Evolutionary conservation across 2,113 vertebrate genomes (phyloP).

Genomic region (Onychostruthus taczanowskii): DNA sequence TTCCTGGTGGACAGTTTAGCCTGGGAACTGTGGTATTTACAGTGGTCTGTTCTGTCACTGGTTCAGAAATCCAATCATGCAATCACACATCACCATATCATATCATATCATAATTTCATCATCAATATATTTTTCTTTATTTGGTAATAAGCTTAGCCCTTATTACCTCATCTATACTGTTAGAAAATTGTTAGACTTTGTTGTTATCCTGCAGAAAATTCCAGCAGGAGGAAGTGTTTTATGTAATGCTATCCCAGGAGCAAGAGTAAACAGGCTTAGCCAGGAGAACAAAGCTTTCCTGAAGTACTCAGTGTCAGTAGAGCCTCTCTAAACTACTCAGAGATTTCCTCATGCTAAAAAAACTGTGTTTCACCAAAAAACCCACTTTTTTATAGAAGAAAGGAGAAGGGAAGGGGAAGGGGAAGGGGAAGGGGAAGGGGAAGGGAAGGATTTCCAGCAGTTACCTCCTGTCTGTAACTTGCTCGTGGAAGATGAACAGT

Average conservation of each 20-base stretch:
- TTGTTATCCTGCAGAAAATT: not conserved
- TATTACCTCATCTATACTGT: not conserved
- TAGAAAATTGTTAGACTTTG: not conserved
- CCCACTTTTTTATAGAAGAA: not conserved
- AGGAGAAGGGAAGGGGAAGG: not conserved
- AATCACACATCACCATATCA: not conserved
- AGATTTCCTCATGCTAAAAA: not conserved
- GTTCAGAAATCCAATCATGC: not conserved
- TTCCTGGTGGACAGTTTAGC: not conserved
- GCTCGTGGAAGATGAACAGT: not conserved
- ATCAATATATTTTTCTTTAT: not conserved
- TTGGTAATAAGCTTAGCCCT: not conserved
- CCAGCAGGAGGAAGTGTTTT: not conserved
- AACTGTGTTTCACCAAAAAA: not conserved
- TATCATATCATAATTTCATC: not conserved
- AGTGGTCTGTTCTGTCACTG: not conserved
- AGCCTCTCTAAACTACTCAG: not conserved
- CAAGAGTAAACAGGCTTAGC: not conserved
- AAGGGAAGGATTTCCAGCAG: not conserved
- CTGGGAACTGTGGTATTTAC: not conserved
- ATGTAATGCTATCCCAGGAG: not conserved
- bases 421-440: not conserved
- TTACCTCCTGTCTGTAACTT: not conserved
- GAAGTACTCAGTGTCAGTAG: not conserved
- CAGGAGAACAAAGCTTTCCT: not conserved